Evolutionary conservation across 2,113 vertebrate genomes (phyloP).

Genomic region (Zapornia atra): DNA sequence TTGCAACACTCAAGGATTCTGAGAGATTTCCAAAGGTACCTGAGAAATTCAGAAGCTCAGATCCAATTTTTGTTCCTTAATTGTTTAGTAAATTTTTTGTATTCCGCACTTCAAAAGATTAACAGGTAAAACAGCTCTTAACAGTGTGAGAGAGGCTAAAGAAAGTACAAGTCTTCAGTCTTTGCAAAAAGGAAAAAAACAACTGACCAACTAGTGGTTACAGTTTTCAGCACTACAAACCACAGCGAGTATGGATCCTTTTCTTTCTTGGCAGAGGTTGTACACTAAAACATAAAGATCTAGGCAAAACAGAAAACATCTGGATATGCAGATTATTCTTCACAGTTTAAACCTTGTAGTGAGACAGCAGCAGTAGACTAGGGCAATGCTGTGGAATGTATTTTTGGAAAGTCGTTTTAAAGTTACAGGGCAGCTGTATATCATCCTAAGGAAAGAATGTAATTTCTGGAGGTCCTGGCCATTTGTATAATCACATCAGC

Average conservation of each 20-base stretch:
- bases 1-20: not conserved
- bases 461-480: slow-evolving; percentile 23
- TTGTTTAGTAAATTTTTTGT: not conserved
- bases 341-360: slow-evolving; percentile 34
- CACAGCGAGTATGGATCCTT: slow-evolving; percentile 8
- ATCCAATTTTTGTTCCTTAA: not conserved
- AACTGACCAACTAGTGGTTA: not conserved
- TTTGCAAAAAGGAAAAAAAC: not conserved
- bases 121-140: not conserved
- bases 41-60: not conserved
- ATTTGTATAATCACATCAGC: slow-evolving; percentile 35
- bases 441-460: slow-evolving; percentile 34
- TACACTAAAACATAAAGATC: slow-evolving; percentile 31
- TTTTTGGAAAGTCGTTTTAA: slow-evolving; percentile 54
- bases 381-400: not conserved
- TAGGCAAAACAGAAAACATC: slow-evolving; percentile 22
- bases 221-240: slow-evolving; percentile 45
- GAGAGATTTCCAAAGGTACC: not conserved
- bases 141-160: not conserved
- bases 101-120: not conserved
- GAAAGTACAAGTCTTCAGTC: not conserved
- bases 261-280: not conserved
- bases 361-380: slow-evolving; percentile 4
- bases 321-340: slow-evolving; percentile 48
- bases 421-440: slow-evolving; percentile 29